Evolutionary conservation across 2,888 invertebrate species (phyloP).

Genomic region (Dolichopus griseipennis): DNA sequence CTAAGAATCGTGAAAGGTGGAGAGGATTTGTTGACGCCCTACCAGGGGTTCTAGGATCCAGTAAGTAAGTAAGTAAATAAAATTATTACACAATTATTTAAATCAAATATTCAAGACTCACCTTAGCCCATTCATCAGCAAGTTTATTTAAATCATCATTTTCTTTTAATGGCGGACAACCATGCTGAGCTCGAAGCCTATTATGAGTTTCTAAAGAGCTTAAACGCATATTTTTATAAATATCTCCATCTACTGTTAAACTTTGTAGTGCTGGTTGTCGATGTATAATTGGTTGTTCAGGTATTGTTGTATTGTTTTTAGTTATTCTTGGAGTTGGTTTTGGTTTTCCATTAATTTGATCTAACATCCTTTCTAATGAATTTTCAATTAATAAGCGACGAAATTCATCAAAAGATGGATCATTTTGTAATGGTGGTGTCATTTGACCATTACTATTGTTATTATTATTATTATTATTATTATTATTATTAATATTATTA

Average conservation of each 20-base stretch:
- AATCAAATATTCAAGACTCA: background rate
- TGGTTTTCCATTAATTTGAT: background rate
- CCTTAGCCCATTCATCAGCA: slow-evolving; percentile 6
- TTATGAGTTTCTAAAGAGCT: slow-evolving; percentile 48
- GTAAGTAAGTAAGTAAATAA: too few relatives aligned
- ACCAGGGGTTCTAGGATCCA: too few relatives aligned
- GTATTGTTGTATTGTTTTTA: background rate
- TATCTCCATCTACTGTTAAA: background rate
- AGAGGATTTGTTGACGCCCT: too few relatives aligned
- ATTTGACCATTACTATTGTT: background rate
- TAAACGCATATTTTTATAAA: background rate
- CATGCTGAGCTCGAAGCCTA: slow-evolving; percentile 58
- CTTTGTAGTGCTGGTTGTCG: background rate
- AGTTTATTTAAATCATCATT: slow-evolving; percentile 45
- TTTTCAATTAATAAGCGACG: background rate
- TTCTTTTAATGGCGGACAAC: slow-evolving; percentile 56
- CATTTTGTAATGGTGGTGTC: background rate
- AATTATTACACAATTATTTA: background rate
- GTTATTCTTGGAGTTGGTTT: background rate
- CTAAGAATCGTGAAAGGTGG: too few relatives aligned
- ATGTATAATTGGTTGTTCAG: too few relatives aligned
- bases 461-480: too few relatives aligned
- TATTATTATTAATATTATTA: too few relatives aligned
- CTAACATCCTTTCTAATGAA: background rate
- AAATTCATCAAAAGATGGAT: background rate